Percentiles rank a stretch among this genome's conserved stretches.
These are phyloP conservation scores for Morpho deidamia DNA, from an alignment of 2,888 invertebrate genomes.

Conservation along the genomic window DNA sequence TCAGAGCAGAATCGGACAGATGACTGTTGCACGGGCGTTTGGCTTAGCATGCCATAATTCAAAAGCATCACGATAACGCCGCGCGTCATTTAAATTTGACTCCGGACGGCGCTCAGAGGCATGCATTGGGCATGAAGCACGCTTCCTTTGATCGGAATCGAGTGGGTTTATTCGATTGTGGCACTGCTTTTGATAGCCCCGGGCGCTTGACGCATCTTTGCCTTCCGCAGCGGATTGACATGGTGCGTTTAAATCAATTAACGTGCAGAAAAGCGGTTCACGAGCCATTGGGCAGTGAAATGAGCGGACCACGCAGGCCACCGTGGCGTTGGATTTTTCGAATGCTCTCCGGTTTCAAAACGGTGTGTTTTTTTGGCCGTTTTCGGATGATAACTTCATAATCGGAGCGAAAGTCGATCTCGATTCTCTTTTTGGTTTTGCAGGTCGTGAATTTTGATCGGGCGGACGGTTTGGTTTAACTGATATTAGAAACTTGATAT, in stretches of 20 bases:
- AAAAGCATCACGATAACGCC: conserved; percentile 29
- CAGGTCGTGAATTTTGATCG: conserved; percentile 25
- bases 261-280: conserved; percentile 56
- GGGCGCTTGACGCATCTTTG: conserved; percentile 44
- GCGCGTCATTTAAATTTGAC: conserved; percentile 29
- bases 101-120: conserved; percentile 28
- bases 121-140: conserved; percentile 28
- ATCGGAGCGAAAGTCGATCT: conserved; percentile 43
- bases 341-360: conserved; percentile 62
- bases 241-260: conserved; percentile 77
- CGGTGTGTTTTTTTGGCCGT: conserved; percentile 26
- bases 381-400: conserved; percentile 36
- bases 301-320: conserved; percentile 58
- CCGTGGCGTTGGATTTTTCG: conserved; percentile 51
- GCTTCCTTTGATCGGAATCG: conserved; percentile 42
- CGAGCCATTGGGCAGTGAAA: conserved; percentile 71
- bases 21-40: conserved; percentile 10
- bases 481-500: conserved; percentile 34
- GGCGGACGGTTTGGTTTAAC: conserved; percentile 21
- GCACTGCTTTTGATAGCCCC: conserved; percentile 25
- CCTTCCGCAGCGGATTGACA: conserved; percentile 55
- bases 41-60: conserved; percentile 22
- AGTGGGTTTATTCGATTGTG: conserved; percentile 30
- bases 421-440: conserved; percentile 27
- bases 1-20: conserved; percentile 14